phyloP scores from a whole-genome alignment of 2,888 invertebrate species.

The Tiliacea aurago region DNA sequence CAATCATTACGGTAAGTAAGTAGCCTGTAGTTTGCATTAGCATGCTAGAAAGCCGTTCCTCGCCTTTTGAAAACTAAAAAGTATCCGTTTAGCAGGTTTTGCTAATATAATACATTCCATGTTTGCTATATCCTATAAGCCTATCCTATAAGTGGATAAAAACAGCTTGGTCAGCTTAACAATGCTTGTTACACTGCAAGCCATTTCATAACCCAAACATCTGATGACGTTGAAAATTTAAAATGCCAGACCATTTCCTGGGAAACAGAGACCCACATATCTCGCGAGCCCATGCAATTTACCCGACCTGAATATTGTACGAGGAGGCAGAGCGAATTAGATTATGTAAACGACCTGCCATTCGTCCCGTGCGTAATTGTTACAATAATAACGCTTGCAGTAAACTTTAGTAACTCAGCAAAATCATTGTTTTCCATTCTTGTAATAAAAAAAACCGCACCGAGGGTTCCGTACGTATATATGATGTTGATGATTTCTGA shows the following conservation, averaged over 20 bases:
- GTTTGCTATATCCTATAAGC: neutral
- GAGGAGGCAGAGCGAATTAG: conserved; percentile 37
- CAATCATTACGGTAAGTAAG: too few species aligned
- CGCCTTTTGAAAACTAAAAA: neutral
- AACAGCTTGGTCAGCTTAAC: neutral
- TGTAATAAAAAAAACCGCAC: neutral
- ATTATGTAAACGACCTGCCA: conserved; percentile 49
- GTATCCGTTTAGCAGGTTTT: neutral
- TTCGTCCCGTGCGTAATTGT: conserved; percentile 30
- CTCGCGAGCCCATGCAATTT: conserved; percentile 38
- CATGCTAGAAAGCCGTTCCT: neutral
- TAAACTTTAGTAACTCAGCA: neutral
- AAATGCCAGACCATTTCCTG: conserved; percentile 38
- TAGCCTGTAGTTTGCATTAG: too few species aligned
- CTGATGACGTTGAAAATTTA: conserved; percentile 37
- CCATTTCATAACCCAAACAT: conserved; percentile 4
- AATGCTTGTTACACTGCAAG: neutral
- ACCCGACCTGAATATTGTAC: conserved; percentile 45
- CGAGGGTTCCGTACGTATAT: too few species aligned
- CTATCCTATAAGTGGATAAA: neutral
- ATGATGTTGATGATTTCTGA: too few species aligned
- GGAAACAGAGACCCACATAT: conserved; percentile 6
- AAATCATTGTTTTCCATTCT: conserved; percentile 10
- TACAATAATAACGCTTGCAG: conserved; percentile 33
- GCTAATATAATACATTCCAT: neutral